Evolutionary conservation across 2,113 vertebrate species (phyloP).

Genomic region (Beaufortia kweichowensis): DNA sequence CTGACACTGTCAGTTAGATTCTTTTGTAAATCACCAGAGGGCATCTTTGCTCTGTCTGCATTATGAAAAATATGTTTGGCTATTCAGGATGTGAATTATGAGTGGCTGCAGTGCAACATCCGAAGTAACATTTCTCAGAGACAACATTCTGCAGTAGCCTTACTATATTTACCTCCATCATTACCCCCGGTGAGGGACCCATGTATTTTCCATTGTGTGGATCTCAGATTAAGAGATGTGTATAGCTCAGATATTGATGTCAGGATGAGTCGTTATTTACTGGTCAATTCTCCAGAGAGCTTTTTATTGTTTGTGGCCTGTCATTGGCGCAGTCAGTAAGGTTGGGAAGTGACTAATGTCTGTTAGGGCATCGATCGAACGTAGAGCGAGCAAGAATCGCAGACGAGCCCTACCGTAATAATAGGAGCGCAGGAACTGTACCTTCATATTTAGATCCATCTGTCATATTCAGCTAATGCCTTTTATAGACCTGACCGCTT

Average conservation of each 20-base stretch:
- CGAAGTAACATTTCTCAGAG: background rate
- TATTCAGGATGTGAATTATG: slow-evolving; percentile 5
- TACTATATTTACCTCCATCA: slow-evolving; percentile 10
- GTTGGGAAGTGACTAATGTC: slow-evolving; percentile 5
- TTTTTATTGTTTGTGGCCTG: slow-evolving; percentile 49
- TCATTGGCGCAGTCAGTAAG: slow-evolving; percentile 27
- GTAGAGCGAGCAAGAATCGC: background rate
- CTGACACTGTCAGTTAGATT: background rate
- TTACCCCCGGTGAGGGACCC: slow-evolving; percentile 8
- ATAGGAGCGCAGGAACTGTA: slow-evolving; percentile 9
- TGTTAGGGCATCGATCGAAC: background rate
- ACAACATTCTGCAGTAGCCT: background rate
- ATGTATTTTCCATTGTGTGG: slow-evolving; percentile 19
- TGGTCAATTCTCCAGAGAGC: slow-evolving; percentile 46
- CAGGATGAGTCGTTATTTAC: slow-evolving; percentile 50
- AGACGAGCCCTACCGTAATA: background rate
- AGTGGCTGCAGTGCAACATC: slow-evolving; percentile 10
- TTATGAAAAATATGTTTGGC: background rate
- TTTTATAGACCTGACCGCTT: slow-evolving; percentile 12
- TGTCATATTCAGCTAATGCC: slow-evolving; percentile 32
- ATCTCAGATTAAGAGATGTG: slow-evolving; percentile 8
- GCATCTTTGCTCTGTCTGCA: background rate
- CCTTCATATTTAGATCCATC: slow-evolving; percentile 29
- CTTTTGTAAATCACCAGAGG: background rate
- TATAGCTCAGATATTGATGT: slow-evolving; percentile 23